Percentiles rank a stretch among this genome's conserved stretches.
Evolutionary conservation across 2,113 vertebrate species (phyloP).

Genomic region (Dolichallabes microphthalmus): DNA sequence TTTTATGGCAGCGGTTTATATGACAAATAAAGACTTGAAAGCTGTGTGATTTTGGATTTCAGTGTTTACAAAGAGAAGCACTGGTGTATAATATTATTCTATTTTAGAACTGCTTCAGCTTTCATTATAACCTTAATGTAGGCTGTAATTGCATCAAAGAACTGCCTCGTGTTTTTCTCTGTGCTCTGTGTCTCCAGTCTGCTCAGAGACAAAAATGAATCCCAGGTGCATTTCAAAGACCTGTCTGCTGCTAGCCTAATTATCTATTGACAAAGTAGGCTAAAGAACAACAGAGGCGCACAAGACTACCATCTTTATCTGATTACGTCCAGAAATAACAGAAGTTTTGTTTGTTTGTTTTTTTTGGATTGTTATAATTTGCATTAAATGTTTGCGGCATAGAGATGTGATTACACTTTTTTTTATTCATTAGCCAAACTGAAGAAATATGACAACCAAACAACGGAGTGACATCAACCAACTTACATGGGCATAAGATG

Average conservation of each 20-base stretch:
- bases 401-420: slow-evolving; percentile 65
- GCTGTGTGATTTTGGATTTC: not conserved
- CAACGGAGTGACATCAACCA: slow-evolving; percentile 62
- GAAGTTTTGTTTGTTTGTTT: not conserved
- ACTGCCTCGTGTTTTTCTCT: not conserved
- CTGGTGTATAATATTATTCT: not conserved
- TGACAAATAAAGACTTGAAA: not conserved
- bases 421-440: slow-evolving; percentile 67
- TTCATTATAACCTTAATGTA: slow-evolving; percentile 6
- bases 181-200: slow-evolving; percentile 2
- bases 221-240: slow-evolving; percentile 14
- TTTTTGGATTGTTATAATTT: not conserved
- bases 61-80: not conserved
- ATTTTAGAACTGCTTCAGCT: not conserved
- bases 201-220: not conserved
- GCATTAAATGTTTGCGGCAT: slow-evolving; percentile 44
- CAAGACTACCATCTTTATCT: not conserved
- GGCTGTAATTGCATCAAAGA: slow-evolving; percentile 11
- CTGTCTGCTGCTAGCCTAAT: slow-evolving; percentile 3
- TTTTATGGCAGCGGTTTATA: not conserved
- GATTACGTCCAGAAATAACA: not conserved
- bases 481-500: slow-evolving; percentile 50
- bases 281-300: slow-evolving; percentile 30
- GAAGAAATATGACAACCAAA: slow-evolving; percentile 64
- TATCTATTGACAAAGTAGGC: slow-evolving; percentile 35